These are phyloP conservation scores for Heliocidaris tuberculata DNA, from an alignment of 35 echinoderm and acorn worm species.

Conservation along the genomic window DNA sequence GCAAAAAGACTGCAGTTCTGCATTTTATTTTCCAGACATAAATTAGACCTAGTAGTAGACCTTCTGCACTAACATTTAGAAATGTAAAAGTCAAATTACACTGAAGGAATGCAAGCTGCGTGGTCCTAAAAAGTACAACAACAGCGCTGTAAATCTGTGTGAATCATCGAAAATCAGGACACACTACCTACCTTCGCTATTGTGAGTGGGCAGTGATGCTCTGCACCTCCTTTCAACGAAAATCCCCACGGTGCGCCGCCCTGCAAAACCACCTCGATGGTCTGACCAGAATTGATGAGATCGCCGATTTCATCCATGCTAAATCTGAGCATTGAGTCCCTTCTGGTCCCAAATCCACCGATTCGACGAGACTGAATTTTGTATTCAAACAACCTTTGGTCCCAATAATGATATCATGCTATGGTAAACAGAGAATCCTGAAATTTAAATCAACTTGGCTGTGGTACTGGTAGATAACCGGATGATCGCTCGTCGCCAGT, in stretches of 20 bases:
- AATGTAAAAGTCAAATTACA: no score
- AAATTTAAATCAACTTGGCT: neutral
- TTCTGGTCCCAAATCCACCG: neutral
- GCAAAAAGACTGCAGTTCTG: no score
- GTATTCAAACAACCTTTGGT: neutral
- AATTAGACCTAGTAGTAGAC: no score
- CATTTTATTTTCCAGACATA: no score
- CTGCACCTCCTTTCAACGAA: conserved; percentile 90
- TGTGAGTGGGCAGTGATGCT: conserved; percentile 85
- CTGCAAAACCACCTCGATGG: conserved; percentile 60
- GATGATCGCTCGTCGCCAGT: neutral
- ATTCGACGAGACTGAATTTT: neutral
- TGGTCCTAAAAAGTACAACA: neutral
- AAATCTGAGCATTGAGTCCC: neutral
- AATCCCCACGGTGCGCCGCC: conserved; percentile 92
- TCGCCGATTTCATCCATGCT: conserved; percentile 50
- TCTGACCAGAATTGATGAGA: conserved; percentile 34
- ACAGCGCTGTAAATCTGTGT: neutral
- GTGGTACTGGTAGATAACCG: neutral
- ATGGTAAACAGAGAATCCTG: neutral
- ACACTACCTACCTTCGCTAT: conserved; percentile 77
- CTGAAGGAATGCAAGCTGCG: neutral
- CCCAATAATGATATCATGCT: neutral
- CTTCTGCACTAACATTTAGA: no score
- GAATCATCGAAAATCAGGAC: neutral